Base-by-base conservation (phyloP, 2,888 invertebrate species). In the Pyrgus malvae region DNA sequence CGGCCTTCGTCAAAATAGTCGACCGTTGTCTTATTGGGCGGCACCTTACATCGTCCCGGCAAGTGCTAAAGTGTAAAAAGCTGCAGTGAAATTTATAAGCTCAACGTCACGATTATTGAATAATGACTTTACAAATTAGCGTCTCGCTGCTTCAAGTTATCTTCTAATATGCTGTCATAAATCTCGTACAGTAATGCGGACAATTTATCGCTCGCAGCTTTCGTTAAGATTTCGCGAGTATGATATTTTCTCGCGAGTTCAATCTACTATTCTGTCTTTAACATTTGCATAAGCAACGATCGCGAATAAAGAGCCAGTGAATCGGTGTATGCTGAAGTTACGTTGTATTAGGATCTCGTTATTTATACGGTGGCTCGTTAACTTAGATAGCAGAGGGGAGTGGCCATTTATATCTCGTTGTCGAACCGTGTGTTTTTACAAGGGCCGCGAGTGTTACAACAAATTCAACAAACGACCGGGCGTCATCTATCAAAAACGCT, bases 1-100 rank as follows among this genome's bases (percentile, higher is more conserved):
- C 84, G 83, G 85, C 82, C 86, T 84, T 85, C 89, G 85, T 90
- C 89, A 87, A 89, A 90, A 89, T 87, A 86, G 87, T 80, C 82
- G 80, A 78, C 81, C 74, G 85, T 84, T 83, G 86, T 88, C 83
- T 89, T 83, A 80, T 77, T 80, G 85, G 85, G 80, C 84, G 85
- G 87, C 82, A 78, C 80, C 78, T 83, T 74, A 80, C 80, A 79
- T 76, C 81, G 75, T 67, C 62, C 67, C 63, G 69, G 63, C 76
- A 80, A 88, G 90, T 89, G 89, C 87, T 89, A 90, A 90, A 88
- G 88, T 90, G 89, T 90, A 83, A 89, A 88, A 83, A 75, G 83
- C 73, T 79, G 75, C 83, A 77, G 82, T 84, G 84, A 84, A 86
- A 86, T 87, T 82, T 85, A 85, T 85, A 84, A 84, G 74, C 77